Evolutionary conservation across 1,140 invertebrate genomes (phyloP), one percentile per base, ranked within the genome.

Genomic region (Octopus bimaculoides): DNA sequence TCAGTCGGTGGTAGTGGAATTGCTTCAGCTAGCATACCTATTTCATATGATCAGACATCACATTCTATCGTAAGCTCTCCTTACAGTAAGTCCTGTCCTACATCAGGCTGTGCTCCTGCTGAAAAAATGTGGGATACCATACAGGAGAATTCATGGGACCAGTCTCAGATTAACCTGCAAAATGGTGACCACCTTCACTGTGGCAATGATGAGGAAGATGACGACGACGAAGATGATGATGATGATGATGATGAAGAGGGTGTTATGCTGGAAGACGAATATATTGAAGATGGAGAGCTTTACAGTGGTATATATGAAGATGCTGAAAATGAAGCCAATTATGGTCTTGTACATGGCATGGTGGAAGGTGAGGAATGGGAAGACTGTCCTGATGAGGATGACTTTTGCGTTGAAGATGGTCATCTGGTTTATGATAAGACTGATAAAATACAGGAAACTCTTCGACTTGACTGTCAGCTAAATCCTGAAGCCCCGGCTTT

Each of bases 401-500:
- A 81, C 41, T 76, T 4, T 52, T 52, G 52, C 17, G 52, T 52
- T 41, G 74, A 75, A 14, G 74, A 52, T 41, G 17, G 14, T 75
- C 20, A 52, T 52, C 52, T 75, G 52, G 74, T 52, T 41, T 53
- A 52, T 41, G 74, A 75, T 75, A 52, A 5, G 4, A 41, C 5
- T 17, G 52, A 52, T 14, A 75, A 52, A 9, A 10, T 7, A 41
- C 52, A 14, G 20, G 74, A 81, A 41, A 53, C 75, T 54, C 54
- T 85, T 7, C 82, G 79, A 78, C 20, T 85, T 26, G 83, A 86
- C 52, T 80, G 78, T 55, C 82, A 82, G 17, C 77, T 87, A 8
- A 87, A 87, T 79, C 86, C 86, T 71, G 86, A 87, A 79, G 86
- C 86, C 66, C 85, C 86, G 10, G 85, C 82, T 52, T 82, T 82